Percentiles rank a stretch among this genome's conserved stretches.
These are phyloP conservation scores for Drosophila diplacantha DNA, from an alignment of 2,888 invertebrate species.

Conservation along the genomic window DNA sequence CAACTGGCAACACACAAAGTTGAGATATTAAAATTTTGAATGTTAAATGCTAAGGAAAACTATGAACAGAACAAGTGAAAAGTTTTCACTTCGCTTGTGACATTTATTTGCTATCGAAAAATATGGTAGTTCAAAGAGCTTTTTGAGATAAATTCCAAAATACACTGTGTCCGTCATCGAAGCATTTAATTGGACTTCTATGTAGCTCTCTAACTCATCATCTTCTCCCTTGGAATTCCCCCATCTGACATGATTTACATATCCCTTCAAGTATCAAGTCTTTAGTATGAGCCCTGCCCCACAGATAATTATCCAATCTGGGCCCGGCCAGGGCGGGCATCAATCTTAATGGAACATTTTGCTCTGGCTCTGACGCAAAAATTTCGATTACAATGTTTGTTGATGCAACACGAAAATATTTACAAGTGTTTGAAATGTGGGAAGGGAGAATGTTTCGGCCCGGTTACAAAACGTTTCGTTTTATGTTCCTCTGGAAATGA, in stretches of 20 bases:
- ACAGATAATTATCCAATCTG: constrained; percentile 44
- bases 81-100: constrained; percentile 20
- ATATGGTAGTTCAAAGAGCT: neutral
- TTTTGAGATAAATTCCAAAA: neutral
- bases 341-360: constrained; percentile 50
- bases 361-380: constrained; percentile 43
- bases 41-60: constrained; percentile 18
- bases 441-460: constrained; percentile 16
- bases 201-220: constrained; percentile 1
- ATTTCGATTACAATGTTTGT: constrained; percentile 48
- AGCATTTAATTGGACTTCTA: constrained; percentile 20
- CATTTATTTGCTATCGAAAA: constrained; percentile 22
- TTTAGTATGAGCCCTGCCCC: constrained; percentile 20
- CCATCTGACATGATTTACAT: constrained; percentile 31
- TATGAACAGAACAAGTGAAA: constrained; percentile 5
- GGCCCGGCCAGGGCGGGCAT: constrained; percentile 53
- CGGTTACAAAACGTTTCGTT: constrained; percentile 39
- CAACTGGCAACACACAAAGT: constrained; percentile 26
- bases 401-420: constrained; percentile 44
- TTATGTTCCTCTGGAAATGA: constrained; percentile 37
- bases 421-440: constrained; percentile 42
- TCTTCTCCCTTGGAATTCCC: constrained; percentile 11
- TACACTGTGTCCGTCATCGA: constrained; percentile 6
- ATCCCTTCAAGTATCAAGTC: constrained; percentile 26
- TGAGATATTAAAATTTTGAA: constrained; percentile 34